Base-by-base conservation (phyloP, 1,140 invertebrate genomes). In the Zaprionus ornatus region DNA sequence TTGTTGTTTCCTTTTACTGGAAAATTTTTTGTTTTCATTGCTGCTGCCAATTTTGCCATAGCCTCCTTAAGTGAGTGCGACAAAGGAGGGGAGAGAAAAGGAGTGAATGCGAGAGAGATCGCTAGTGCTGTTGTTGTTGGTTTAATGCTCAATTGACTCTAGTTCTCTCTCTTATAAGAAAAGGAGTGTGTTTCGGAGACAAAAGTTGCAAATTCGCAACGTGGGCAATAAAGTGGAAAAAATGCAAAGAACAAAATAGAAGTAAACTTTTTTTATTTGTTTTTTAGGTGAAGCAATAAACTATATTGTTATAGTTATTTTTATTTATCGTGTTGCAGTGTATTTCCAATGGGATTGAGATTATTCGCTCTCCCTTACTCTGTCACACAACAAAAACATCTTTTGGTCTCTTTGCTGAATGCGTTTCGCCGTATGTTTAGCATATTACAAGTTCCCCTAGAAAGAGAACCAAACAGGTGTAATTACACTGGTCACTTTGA, bases 1-100 rank as follows among this genome's bases (percentile, higher is more conserved):
- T 76, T 76, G 57, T 72, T 76, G 61, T 61, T 72, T 76, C 68
- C 61, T 65, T 76, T 75, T 72, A 9, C 61, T 76, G 66, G 42
- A 72, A 72, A 76, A 72, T 71, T 71, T 76, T 42, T 60, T 76
- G 68, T 60, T 65, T 66, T 76, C 65, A 50, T 76, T 66, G 48
- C 37, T 70, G 19, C 40, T 72, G 69, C 61, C 61, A 64, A 70
- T 70, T 72, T 76, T 35, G 56, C 45, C 60, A 48, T 61, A 15
- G 23, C n/a, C 52, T 45, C 37, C 65, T 74, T 59, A 29, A 57
- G 42, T 48, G n/a, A n/a, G n/a, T 55, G 57, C 32, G 50, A 29
- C 27, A 57, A 29, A 27, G 9, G 25, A 29, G 23, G 25, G 25
- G n/a, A 45, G 40, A 45, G n/a, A 45, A 9, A 32, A 32, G 21